Evolutionary conservation across 2,888 invertebrate species (phyloP), one percentile per base, ranked within the genome.

Genomic region (Nemotelus nigrinus): DNA sequence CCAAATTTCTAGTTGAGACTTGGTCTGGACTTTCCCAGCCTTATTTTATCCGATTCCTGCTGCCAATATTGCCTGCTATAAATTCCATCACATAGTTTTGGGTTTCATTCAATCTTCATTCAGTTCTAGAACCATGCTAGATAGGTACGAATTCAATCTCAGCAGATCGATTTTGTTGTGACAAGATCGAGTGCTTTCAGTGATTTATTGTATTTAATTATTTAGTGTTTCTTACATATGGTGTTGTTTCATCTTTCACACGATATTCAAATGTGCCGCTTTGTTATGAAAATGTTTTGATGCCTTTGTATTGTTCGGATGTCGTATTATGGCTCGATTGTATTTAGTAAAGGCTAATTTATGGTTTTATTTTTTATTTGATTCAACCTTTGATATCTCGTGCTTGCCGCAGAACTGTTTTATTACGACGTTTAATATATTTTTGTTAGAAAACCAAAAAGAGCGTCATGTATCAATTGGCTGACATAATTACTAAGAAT

Each of bases 181-280:
- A 65, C 65, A 65, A 41, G 47, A 10, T n/a, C 8, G 47, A 45
- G 65, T 2, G 3, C 6, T 65, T 47, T 45, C 47, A 10, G 44
- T 65, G 65, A 65, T 65, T 65, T 65, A 65, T 65, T 65, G 65
- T 4, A 44, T 65, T 65, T 65, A 65, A 65, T 65, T 65, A 65
- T n/a, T 25, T 25, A 47, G 4, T 45, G 8, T 44, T 45, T n/a
- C n/a, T 65, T 2, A 45, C 1, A n/a, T 47, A 7, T 44, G 45
- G 10, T 47, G 2, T 65, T 47, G n/a, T 47, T 65, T 7, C 47
- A 10, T 65, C 45, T 44, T 65, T 43, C 65, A 44, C 10, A 47
- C 65, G 2, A n/a, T n/a, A 65, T 47, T 65, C 25, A 45, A 65
- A 5, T 47, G 39, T 1, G 65, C 47, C 65, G 45, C 47, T 65